Conservation (phyloP, 2,888 invertebrate species). For the Parascotia fuliginaria region DNA sequence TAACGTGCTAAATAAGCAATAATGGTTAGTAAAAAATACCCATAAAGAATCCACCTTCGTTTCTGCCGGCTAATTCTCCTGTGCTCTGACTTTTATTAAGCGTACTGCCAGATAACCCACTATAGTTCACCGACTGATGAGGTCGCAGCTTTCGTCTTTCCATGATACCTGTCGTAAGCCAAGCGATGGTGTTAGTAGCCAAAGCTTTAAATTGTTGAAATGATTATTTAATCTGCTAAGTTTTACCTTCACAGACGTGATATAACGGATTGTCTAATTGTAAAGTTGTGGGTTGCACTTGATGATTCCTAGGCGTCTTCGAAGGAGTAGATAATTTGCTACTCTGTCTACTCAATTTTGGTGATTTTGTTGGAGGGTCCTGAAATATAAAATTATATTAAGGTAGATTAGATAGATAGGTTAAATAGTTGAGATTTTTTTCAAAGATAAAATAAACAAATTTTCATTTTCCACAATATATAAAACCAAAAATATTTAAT, state of each 20-base stretch:
- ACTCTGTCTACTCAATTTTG: constrained; percentile 74
- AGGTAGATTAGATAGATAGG: too few relatives aligned
- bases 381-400: constrained; percentile 40
- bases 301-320: constrained; percentile 69
- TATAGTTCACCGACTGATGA: constrained; percentile 68
- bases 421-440: too few relatives aligned
- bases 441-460: too few relatives aligned
- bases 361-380: constrained; percentile 80
- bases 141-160: constrained; percentile 79
- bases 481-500: too few relatives aligned
- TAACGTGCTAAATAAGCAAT: not conserved
- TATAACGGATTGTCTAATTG: constrained; percentile 91
- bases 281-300: constrained; percentile 61
- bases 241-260: constrained; percentile 91
- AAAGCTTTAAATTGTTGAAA: constrained; percentile 48
- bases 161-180: constrained; percentile 74
- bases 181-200: constrained; percentile 57
- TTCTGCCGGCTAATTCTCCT: constrained; percentile 82
- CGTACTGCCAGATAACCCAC: constrained; percentile 58
- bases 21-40: constrained; percentile 39
- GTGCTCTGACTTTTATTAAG: constrained; percentile 86
- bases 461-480: too few relatives aligned
- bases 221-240: constrained; percentile 49
- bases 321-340: constrained; percentile 81
- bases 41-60: constrained; percentile 71